These are phyloP conservation scores for Bufo bufo DNA, from an alignment of 2,113 vertebrate genomes.

Conservation along the genomic window DNA sequence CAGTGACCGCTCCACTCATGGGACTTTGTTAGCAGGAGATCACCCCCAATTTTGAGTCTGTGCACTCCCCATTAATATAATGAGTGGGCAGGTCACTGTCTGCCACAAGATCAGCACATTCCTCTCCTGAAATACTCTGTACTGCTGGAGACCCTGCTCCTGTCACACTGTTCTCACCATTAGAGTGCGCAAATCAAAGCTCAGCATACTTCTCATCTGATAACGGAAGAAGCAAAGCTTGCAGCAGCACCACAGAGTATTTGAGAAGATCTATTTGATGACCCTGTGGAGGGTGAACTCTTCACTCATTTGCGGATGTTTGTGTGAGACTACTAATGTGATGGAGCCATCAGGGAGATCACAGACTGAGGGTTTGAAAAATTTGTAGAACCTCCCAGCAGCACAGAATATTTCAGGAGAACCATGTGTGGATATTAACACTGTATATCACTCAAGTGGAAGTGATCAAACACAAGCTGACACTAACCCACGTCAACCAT, in stretches of 20 bases:
- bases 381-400: neutral
- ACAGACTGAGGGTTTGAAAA: neutral
- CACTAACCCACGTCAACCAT: neutral
- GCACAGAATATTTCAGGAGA: slow-evolving; percentile 9
- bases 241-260: neutral
- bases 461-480: too few relatives aligned
- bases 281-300: neutral
- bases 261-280: neutral
- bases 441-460: too few relatives aligned
- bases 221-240: neutral
- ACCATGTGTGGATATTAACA: neutral
- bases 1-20: too few relatives aligned
- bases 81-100: neutral
- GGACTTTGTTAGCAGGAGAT: neutral
- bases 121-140: neutral
- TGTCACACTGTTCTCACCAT: neutral
- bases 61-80: neutral
- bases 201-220: neutral
- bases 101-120: neutral
- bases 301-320: neutral
- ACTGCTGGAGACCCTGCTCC: neutral
- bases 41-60: too few relatives aligned
- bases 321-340: neutral
- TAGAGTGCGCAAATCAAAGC: neutral
- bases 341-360: neutral